Percentiles rank a stretch among this genome's conserved stretches.
Evolutionary conservation across 2,113 vertebrate genomes (phyloP).

Genomic region (Orcinus orca): DNA sequence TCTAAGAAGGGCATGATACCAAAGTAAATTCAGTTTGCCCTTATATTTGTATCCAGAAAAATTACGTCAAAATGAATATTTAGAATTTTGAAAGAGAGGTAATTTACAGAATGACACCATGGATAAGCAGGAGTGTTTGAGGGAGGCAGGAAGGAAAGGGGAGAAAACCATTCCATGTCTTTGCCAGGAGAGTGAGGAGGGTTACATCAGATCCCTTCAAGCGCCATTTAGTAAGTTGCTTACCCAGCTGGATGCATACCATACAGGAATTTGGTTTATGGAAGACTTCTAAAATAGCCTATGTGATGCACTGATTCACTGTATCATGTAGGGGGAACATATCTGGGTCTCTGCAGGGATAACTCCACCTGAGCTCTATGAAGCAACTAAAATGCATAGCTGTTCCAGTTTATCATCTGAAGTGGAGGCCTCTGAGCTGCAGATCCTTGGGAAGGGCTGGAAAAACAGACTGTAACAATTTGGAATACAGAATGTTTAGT

Average conservation of each 20-base stretch:
- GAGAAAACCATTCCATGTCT: background rate
- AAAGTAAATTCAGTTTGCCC: background rate
- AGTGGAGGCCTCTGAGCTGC: background rate
- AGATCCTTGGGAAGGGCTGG: background rate
- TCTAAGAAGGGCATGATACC: background rate
- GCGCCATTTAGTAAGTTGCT: background rate
- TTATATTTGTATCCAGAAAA: background rate
- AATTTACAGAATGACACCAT: background rate
- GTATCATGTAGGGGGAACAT: background rate
- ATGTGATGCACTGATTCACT: background rate
- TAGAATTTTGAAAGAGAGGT: constrained; percentile 32
- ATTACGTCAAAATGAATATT: background rate
- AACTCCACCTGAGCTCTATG: background rate
- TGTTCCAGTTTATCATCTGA: background rate
- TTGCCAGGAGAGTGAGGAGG: background rate
- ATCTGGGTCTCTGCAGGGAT: background rate
- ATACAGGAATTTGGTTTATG: background rate
- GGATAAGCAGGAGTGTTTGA: background rate
- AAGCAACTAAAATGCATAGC: background rate
- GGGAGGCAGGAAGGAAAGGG: background rate
- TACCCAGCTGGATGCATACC: background rate
- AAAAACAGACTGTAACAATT: background rate
- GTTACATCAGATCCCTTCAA: background rate
- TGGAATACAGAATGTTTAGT: background rate
- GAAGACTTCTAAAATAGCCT: background rate